These are phyloP conservation scores for Crotophaga sulcirostris DNA, from an alignment of 2,113 vertebrate genomes.

Conservation along the genomic window DNA sequence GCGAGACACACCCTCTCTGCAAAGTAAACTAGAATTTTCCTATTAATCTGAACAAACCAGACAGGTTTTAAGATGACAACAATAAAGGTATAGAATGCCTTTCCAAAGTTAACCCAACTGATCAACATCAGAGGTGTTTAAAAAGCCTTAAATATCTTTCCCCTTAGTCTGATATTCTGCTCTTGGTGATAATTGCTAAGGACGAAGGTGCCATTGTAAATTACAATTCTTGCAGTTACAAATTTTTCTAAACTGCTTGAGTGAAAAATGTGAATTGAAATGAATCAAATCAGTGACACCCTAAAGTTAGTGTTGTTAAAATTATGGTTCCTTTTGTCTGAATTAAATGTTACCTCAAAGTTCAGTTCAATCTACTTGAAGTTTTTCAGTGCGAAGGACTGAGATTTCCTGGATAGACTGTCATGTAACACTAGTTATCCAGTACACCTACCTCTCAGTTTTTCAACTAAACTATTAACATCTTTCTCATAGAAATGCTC, in stretches of 20 bases:
- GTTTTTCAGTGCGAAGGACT: not conserved
- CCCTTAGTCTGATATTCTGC: not conserved
- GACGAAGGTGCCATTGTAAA: not conserved
- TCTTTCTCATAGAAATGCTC: not conserved
- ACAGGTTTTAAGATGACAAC: not conserved
- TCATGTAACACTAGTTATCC: not conserved
- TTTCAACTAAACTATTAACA: not conserved
- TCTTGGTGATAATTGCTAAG: not conserved
- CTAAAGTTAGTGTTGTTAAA: not conserved
- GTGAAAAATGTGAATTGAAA: not conserved
- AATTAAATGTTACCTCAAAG: not conserved
- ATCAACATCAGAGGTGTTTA: not conserved
- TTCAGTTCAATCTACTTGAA: not conserved
- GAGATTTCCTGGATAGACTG: not conserved
- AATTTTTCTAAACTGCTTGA: not conserved
- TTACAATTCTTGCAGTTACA: not conserved
- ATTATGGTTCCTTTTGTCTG: not conserved
- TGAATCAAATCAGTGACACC: not conserved
- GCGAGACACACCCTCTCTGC: not conserved
- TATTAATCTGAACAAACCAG: not conserved
- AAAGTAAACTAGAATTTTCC: not conserved
- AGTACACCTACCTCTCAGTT: not conserved
- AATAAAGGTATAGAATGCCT: not conserved
- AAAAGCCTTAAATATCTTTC: not conserved
- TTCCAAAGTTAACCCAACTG: not conserved